These are phyloP conservation scores for Tetramorium alpestre DNA, from an alignment of 1,140 invertebrate species.

Conservation along the genomic window DNA sequence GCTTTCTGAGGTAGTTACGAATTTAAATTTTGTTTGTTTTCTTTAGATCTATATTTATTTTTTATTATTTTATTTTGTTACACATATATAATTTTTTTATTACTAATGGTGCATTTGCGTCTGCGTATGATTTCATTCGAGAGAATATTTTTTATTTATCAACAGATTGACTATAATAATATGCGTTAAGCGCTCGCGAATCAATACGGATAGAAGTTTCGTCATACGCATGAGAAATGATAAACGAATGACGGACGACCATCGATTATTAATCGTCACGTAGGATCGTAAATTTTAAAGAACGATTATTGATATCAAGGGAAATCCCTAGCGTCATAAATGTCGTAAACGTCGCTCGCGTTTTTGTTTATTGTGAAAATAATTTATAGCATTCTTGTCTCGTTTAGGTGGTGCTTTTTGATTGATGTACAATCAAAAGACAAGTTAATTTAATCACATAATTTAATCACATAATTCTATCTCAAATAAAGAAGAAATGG, in stretches of 20 bases:
- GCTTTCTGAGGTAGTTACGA: not conserved
- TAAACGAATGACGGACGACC: constrained; percentile 44
- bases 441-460: not conserved
- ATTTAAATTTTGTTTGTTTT: constrained; percentile 9
- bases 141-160: not conserved
- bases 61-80: constrained; percentile 4
- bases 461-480: not conserved
- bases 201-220: not conserved
- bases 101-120: not conserved
- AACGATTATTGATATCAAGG: constrained; percentile 39
- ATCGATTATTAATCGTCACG: constrained; percentile 39
- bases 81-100: not conserved
- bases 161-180: not conserved
- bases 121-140: not conserved
- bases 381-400: constrained; percentile 4
- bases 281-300: constrained; percentile 50
- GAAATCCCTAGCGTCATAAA: constrained; percentile 42
- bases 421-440: not conserved
- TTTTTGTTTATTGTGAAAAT: constrained; percentile 35
- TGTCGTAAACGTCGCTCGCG: not conserved
- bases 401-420: not conserved
- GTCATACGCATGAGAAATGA: not conserved
- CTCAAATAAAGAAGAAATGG: not conserved
- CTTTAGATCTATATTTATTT: not conserved
- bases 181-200: not conserved